A percentile compares a stretch with the other conserved stretches of the same genome.
phyloP scores from a whole-genome alignment of 2,797 vertebrate genomes.

The Benthosema pterotum region DNA sequence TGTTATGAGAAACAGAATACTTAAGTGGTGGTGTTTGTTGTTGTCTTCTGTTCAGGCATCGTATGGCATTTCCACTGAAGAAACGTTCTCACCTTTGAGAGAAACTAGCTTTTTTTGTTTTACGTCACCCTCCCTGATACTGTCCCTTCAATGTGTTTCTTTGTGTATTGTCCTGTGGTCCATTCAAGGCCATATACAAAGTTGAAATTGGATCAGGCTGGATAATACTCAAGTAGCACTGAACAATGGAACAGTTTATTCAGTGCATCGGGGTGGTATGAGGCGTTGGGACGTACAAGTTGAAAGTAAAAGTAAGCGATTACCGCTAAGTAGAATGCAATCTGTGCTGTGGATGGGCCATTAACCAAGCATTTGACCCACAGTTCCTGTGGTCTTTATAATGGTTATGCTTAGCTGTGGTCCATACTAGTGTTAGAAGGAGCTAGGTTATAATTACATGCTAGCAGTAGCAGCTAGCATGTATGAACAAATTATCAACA shows the following conservation, averaged over 20 bases:
- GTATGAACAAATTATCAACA: no score
- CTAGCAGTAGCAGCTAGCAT: no score
- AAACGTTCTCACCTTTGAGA: slow-evolving; percentile 57
- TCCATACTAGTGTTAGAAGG: no score
- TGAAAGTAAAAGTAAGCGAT: slow-evolving; percentile 18
- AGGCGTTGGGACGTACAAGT: slow-evolving; percentile 19
- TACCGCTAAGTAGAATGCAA: no score
- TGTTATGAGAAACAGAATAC: slow-evolving; percentile 29
- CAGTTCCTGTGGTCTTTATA: no score
- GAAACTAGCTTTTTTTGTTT: slow-evolving; percentile 55
- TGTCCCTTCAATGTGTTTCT: slow-evolving; percentile 57
- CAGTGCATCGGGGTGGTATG: slow-evolving; percentile 43
- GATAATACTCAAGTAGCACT: slow-evolving; percentile 54
- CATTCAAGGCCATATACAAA: slow-evolving; percentile 36
- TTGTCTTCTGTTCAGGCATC: slow-evolving; percentile 31
- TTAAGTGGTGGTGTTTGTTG: slow-evolving; percentile 41
- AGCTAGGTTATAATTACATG: no score
- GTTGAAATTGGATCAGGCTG: slow-evolving; percentile 61
- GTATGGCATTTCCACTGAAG: slow-evolving; percentile 34
- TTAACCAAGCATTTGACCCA: no score
- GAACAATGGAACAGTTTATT: slow-evolving; percentile 54
- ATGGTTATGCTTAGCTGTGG: no score
- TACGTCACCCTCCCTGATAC: slow-evolving; percentile 48
- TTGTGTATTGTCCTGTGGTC: slow-evolving; percentile 67
- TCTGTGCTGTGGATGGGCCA: slow-evolving; percentile 20